These are phyloP conservation scores for Erebia palarica DNA, from an alignment of 2,888 invertebrate genomes.

Conservation along the genomic window DNA sequence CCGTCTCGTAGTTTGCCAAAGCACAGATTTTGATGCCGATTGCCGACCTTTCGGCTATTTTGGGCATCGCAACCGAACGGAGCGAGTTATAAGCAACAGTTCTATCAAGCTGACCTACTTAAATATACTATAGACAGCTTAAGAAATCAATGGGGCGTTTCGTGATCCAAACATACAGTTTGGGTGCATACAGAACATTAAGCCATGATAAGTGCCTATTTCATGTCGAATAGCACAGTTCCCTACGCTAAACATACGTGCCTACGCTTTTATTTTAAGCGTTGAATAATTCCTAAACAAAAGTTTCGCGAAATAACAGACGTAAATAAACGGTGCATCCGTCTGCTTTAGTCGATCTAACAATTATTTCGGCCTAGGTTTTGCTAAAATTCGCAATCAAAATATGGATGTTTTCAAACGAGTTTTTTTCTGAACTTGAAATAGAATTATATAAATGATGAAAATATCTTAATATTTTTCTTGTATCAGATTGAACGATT, in stretches of 20 bases:
- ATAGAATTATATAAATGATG: too few relatives aligned
- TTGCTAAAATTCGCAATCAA: neutral
- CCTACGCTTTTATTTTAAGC: constrained; percentile 18
- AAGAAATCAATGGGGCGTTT: constrained; percentile 48
- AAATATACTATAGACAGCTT: constrained; percentile 35
- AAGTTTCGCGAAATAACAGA: constrained; percentile 10
- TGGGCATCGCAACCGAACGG: constrained; percentile 58
- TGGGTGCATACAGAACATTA: neutral
- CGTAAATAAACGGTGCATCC: constrained; percentile 16
- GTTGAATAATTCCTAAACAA: constrained; percentile 17
- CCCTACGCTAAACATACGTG: neutral
- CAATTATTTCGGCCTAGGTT: neutral
- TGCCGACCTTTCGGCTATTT: constrained; percentile 77
- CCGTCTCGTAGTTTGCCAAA: constrained; percentile 62
- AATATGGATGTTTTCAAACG: neutral
- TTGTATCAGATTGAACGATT: too few relatives aligned
- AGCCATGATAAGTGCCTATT: neutral
- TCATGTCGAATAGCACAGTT: constrained; percentile 1
- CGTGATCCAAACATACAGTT: neutral
- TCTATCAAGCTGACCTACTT: constrained; percentile 68
- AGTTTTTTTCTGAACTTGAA: neutral
- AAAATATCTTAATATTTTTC: too few relatives aligned
- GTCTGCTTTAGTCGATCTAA: neutral
- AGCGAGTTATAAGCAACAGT: constrained; percentile 54
- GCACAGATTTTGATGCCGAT: constrained; percentile 62